Evolutionary conservation across 2,888 invertebrate species (phyloP).

Genomic region (Sipha maydis): DNA sequence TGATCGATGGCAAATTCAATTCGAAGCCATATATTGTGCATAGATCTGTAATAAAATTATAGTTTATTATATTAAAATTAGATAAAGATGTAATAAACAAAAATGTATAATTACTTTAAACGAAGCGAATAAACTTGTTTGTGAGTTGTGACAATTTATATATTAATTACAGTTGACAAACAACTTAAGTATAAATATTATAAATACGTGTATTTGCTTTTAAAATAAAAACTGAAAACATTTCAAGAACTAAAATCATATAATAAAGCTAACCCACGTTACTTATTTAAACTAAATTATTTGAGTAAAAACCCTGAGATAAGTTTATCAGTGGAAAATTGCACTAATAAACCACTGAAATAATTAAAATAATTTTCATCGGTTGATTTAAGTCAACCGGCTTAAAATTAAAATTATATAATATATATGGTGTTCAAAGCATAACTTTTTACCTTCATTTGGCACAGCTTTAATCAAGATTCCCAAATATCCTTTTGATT

Average conservation of each 20-base stretch:
- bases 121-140: not conserved
- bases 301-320: not conserved
- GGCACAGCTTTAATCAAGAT: too few species aligned
- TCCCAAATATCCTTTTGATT: too few species aligned
- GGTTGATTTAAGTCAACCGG: too few species aligned
- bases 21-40: not conserved
- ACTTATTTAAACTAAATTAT: not conserved
- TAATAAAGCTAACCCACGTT: not conserved
- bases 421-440: too few species aligned
- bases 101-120: not conserved
- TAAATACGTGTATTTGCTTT: not conserved
- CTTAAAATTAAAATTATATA: too few species aligned
- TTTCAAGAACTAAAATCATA: not conserved
- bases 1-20: not conserved
- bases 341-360: too few species aligned
- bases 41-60: not conserved
- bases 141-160: not conserved
- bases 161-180: not conserved
- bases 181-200: not conserved
- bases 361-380: too few species aligned
- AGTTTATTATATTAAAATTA: not conserved
- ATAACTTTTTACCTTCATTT: too few species aligned
- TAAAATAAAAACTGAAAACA: not conserved
- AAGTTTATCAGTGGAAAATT: not conserved
- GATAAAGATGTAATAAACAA: not conserved